Evolutionary conservation across 2,113 vertebrate genomes (phyloP).

Genomic region (Pelusios castaneus): DNA sequence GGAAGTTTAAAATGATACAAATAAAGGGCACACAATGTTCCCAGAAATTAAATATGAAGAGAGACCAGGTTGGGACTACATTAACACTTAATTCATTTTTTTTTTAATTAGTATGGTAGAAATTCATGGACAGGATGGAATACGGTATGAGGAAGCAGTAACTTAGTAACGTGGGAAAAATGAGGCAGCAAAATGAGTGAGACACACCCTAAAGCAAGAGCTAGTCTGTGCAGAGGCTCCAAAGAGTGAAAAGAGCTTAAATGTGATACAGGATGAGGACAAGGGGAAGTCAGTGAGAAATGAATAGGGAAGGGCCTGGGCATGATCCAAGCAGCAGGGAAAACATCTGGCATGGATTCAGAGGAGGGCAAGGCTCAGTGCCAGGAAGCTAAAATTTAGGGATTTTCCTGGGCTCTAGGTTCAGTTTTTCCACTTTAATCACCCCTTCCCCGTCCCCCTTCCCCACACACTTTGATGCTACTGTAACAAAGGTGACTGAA

Average conservation of each 20-base stretch:
- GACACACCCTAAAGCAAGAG: rapidly evolving
- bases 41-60: neutral
- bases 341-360: neutral
- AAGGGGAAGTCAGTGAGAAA: conserved; percentile 12
- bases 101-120: neutral
- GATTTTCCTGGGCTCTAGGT: neutral
- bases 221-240: neutral
- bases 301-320: conserved; percentile 31
- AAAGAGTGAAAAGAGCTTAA: neutral
- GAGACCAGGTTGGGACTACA: neutral
- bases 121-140: neutral
- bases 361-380: neutral
- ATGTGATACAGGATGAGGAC: neutral
- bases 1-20: neutral
- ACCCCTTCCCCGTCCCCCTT: rapidly evolving
- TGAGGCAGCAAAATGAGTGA: neutral
- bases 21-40: neutral
- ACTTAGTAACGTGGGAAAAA: neutral
- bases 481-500: neutral
- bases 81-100: neutral
- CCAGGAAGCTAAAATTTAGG: neutral
- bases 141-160: neutral
- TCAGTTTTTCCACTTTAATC: neutral
- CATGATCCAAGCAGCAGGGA: neutral
- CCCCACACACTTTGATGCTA: neutral